Evolutionary conservation across 2,113 vertebrate species (phyloP).

Genomic region (Thomomys bottae): DNA sequence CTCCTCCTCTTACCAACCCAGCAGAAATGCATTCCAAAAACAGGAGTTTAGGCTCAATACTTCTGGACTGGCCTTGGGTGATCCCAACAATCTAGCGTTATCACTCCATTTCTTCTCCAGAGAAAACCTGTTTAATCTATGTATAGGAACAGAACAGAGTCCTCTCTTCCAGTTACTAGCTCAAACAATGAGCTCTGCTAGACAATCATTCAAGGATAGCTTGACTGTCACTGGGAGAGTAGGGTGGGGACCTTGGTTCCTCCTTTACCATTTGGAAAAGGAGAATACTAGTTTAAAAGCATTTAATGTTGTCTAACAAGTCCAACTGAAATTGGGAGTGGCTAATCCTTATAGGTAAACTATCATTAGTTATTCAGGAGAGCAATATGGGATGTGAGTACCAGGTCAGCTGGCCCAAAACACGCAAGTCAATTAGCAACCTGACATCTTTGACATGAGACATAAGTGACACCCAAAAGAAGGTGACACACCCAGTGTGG

Average conservation of each 20-base stretch:
- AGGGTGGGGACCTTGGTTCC: not conserved
- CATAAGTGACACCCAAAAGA: slow-evolving; percentile 68
- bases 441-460: slow-evolving; percentile 28
- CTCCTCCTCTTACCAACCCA: not conserved
- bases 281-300: slow-evolving; percentile 25
- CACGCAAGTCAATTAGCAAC: slow-evolving; percentile 38
- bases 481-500: slow-evolving; percentile 58
- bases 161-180: not conserved
- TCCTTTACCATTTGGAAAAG: slow-evolving; percentile 20
- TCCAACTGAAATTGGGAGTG: slow-evolving; percentile 19
- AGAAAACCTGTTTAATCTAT: not conserved
- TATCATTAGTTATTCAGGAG: slow-evolving; percentile 61
- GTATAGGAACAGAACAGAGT: slow-evolving; percentile 30
- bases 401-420: slow-evolving; percentile 35
- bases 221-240: not conserved
- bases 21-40: slow-evolving; percentile 26
- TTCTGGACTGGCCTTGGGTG: not conserved
- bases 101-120: not conserved
- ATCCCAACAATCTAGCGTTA: not conserved
- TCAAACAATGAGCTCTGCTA: not conserved
- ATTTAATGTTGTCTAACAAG: slow-evolving; percentile 29
- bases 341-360: not conserved
- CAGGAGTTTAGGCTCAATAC: not conserved
- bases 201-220: not conserved
- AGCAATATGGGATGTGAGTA: slow-evolving; percentile 50